Base-by-base conservation (phyloP, 2,797 vertebrate species). In the Ceyx erithaca region DNA sequence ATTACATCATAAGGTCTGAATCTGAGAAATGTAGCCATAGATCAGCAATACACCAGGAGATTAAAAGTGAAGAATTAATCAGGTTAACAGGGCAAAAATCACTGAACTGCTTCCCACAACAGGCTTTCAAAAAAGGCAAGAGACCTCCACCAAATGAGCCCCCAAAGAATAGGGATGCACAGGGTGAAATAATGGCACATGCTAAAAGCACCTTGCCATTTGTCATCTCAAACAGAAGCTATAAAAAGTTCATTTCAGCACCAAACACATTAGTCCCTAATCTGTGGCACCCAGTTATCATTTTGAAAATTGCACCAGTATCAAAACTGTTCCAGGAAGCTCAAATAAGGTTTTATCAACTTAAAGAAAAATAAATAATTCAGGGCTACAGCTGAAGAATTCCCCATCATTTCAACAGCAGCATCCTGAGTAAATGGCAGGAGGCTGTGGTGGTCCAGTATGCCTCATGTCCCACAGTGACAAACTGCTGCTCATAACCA, bases 131-230 rank as follows among this genome's bases (percentile, higher is more conserved):
- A 35, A 46, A 49, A 71, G 35, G 8, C 8, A 23, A 15, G 5
- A 67, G 23, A 57, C 31, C 12, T n/a, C 22, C 25, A 87, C 18
- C 22, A 20, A 40, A 35, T 19, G 23, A 67, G 45, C 1, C 4
- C 10, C 13, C 20, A 61, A 4, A 6, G 16, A 77, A 70, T 1
- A 0, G 23, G 9, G 73, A 41, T 0, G 8, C 3, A 1, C 5
- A 52, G 17, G 9, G 17, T 17, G 20, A 63, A 54, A 8, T 48
- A 64, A 64, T 17, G 25, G n/a, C 17, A 59, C 5, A 4, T 16
- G 11, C 33, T 25, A 21, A 19, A 69, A 54, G 10, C n/a, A 45
- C 20, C n/a, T 7, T 5, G 17, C 6, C 6, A 14, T 20, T 49
- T 9, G 23, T 35, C 8, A 33, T 10, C 51, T 80, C 40, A 40